Base-by-base conservation (phyloP, 1,140 invertebrate genomes). In the Scaptomyza montana region DNA sequence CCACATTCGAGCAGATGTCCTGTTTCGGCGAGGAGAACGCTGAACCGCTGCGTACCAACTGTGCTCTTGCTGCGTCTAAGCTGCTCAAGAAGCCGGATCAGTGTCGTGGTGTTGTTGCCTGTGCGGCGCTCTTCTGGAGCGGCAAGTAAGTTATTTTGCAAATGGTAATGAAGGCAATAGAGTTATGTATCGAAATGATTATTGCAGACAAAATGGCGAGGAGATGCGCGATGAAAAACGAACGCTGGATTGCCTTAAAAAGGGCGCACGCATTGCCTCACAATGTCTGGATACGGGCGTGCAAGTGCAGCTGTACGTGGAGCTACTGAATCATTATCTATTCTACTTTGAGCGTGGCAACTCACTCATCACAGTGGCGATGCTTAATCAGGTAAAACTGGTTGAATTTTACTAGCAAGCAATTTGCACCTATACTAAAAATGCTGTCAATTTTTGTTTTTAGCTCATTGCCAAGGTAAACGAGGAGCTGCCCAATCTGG, bases 201-300 rank as follows among this genome's bases (percentile, higher is more conserved):
- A 85, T 93, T 89, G 61, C 69, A 97, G 94, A n/a, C 86, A 92
- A 92, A 92, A 92, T 56, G 90, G 90, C 1, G 90, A 92, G 66
- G 91, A 92, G 63, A 95, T 98, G 92, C 96, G 96, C 74, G 98
- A 99, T 93, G 97, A 97, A 5, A 96, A 96, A 80, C 94, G 97
- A 59, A 98, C 99, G 0, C 93, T 98, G 45, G 98, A 99, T 85
- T 99, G 98, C 92, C 93, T 99, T 57, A 99, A 99, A 92, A 99
- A 99, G 92, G 98, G 97, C 5, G 95, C 98, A 1, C 95, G 97
- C 71, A 98, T 99, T 74, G 97, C 97, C 2, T 98, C 97, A 79
- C 98, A 99, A 78, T 99, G 98, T 80, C 98, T 99, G 97, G 98
- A 99, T 92, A 95, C 95, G n/a, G 96, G 96, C 3, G 98, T 99